Evolutionary conservation across 2,113 vertebrate genomes (phyloP), one percentile per base, ranked within the genome.

Genomic region (Nanorana parkeri): DNA sequence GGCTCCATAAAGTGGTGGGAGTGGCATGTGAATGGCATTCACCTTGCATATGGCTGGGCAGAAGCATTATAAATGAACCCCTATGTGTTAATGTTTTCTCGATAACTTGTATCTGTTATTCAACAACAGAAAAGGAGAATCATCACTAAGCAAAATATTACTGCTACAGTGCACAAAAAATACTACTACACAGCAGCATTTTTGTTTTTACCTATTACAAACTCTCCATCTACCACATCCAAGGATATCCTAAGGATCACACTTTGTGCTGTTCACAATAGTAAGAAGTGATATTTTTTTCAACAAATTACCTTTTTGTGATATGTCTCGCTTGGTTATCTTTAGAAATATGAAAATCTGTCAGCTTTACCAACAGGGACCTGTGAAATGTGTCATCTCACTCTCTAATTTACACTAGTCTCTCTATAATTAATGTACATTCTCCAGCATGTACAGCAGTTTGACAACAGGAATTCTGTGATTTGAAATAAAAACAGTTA

Each of bases 401-500:
- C 72, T 28, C 52, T 68, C 71, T 76, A 67, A 83, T 83, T 83
- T 66, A 76, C 72, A 76, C 63, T 41, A 76, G 32, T 36, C 71
- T 83, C 52, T 83, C 72, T 76, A 83, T 83, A 83, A 76, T 68
- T 83, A 83, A 83, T 83, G 71, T 68, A 60, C 32, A 76, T 83
- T 68, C 71, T 47, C 63, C 63, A 58, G 63, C 52, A 60, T 66
- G 65, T 47, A 60, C 72, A 60, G 72, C n/a, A 76, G 23, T 16
- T 24, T 76, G 72, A 83, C 80, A 83, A 73, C 51, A 67, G 52
- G 60, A 36, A 66, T 60, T 83, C 63, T 60, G 29, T 83, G 80
- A 83, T 83, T 83, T 76, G 1, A 76, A 75, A 68, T 56, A 76
- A 58, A 47, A 83, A 24, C 29, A n/a, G 47, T 64, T 81, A 65